Evolutionary conservation across 1,140 invertebrate species (phyloP), one percentile per base, ranked within the genome.

Genomic region (Drosophila punjabiensis): DNA sequence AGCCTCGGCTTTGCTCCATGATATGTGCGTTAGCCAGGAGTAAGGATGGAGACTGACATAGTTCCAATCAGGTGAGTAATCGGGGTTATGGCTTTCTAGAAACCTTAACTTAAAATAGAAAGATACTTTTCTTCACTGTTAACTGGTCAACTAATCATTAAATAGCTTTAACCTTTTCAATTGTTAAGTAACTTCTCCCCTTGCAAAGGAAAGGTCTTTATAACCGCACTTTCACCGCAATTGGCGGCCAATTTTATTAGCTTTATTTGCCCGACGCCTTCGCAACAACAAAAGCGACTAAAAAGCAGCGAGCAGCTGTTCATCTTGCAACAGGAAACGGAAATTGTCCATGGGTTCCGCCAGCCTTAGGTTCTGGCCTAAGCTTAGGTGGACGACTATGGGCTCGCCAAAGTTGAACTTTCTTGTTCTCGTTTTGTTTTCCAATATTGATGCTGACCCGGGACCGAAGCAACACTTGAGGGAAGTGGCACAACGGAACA

Each of bases 271-370:
- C 50, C 76, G 43, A 62, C 67, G 60, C 64, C 85, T 50, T 53
- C 6, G 59, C 11, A 74, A 55, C 64, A 68, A 64, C 52, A 47
- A 39, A 61, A 48, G n/a, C 43, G 41, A 43, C 39, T 45, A 30
- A 64, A 61, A 47, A 37, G 18, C n/a, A 61, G 50, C 79, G 18
- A 61, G 50, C 79, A 86, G 82, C 78, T 85, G 81, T 89, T 85
- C 85, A 76, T 69, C 69, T 76, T 71, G 71, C 85, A 87, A 89
- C 85, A 76, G 82, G 86, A 89, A 90, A 82, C 86, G 86, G 87
- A 89, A 90, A 90, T 90, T 82, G 87, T 80, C 86, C 74, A 71
- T 90, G 53, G 77, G 32, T 70, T 69, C 78, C 74, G 82, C 68
- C 74, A 73, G 66, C 66, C 66, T 41, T 64, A 59, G 73, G 43